Evolutionary conservation across 92 coral and sea anemone species (phyloP), one percentile per base, ranked within the genome.

Genomic region (Pocillopora meandrina): DNA sequence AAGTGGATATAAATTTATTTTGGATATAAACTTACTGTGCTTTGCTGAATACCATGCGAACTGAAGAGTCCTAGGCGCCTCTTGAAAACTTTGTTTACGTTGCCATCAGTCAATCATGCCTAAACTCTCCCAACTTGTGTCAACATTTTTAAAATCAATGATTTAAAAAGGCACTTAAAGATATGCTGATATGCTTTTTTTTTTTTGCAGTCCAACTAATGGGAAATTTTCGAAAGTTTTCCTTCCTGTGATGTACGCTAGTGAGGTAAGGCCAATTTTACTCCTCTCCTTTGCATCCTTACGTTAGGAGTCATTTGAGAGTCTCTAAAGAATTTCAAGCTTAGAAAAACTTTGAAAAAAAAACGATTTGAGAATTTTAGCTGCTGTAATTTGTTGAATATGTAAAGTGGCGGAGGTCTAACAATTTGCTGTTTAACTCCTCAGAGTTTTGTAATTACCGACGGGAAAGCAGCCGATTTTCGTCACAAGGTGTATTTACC

Each of bases 401-500:
- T 42, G 52, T 42, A 7, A 3, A 42, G 4, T 0, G 52, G 8
- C 52, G 52, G 52, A 42, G 4, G 52, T 7, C 52, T 42, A 42
- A 42, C 8, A 42, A 42, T 42, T 42, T 42, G 8, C 52, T 0
- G 5, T 42, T 42, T 3, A 42, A 42, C 52, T 42, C 52, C 52
- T 42, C 87, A 93, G 98, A 93, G 87, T 84, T 98, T 95, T 11
- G 73, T 72, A 56, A 95, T 95, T 77, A 91, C 86, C 61, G 92
- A 90, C 15, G 87, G 90, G 58, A 95, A 95, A 62, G 98, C 98
- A 11, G 84, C 89, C 17, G 84, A 92, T 56, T 96, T 96, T 88
- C 88, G 89, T 49, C 75, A 86, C 18, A 82, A 87, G 47, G 98
- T 96, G 72, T 92, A 94, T 67, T 86, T 76, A 13, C 91, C 95